Conservation (phyloP, 2,113 vertebrate genomes). For the Turnix velox region DNA sequence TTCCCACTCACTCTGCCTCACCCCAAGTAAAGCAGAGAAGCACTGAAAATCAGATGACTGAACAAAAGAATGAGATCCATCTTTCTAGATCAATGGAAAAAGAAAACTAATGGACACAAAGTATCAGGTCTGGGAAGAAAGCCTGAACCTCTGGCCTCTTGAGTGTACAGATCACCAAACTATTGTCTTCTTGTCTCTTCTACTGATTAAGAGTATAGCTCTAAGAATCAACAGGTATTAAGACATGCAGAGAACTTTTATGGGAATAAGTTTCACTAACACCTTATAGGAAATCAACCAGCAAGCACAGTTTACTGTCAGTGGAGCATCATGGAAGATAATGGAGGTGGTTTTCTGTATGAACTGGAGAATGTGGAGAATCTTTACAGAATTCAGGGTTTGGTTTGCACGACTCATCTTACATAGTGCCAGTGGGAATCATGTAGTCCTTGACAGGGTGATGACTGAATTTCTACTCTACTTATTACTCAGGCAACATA, state of each 20-base stretch:
- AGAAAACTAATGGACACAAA: not conserved
- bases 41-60: not conserved
- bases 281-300: not conserved
- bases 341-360: not conserved
- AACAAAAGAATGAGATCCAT: not conserved
- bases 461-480: constrained; percentile 40
- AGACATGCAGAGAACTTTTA: not conserved
- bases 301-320: not conserved
- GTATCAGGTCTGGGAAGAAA: not conserved
- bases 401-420: not conserved
- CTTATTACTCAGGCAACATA: not conserved
- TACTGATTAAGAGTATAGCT: not conserved
- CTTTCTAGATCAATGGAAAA: not conserved
- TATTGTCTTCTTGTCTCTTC: too few relatives aligned
- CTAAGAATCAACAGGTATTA: not conserved
- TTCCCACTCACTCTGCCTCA: fast-evolving
- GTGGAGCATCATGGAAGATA: not conserved
- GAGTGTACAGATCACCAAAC: not conserved
- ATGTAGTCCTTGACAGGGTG: not conserved
- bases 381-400: not conserved
- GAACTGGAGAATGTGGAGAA: not conserved
- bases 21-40: not conserved
- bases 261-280: not conserved
- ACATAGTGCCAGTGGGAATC: constrained; percentile 29
- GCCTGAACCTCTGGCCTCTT: not conserved